Evolutionary conservation across 2,113 vertebrate species (phyloP).

Genomic region (Tychaedon coryphoeus): DNA sequence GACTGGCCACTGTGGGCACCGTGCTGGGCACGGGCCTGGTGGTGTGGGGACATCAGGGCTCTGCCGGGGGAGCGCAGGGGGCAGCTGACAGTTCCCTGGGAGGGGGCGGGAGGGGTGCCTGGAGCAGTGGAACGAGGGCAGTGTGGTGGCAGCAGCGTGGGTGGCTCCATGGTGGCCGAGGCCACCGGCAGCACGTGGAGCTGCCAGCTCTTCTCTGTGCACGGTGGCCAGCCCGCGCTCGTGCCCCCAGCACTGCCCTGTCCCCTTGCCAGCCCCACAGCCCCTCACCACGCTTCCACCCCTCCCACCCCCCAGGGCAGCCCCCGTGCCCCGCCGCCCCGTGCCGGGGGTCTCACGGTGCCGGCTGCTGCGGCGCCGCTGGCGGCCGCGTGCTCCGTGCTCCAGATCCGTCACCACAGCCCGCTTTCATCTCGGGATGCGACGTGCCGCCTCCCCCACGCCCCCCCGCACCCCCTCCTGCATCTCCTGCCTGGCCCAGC

Average conservation of each 20-base stretch:
- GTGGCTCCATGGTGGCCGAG: neutral
- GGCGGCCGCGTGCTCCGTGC: neutral
- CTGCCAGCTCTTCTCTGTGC: neutral
- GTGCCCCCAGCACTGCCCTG: neutral
- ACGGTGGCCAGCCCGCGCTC: neutral
- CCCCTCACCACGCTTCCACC: rapidly evolving
- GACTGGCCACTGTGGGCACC: rapidly evolving
- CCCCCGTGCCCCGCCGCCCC: neutral
- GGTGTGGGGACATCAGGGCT: neutral
- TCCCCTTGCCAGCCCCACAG: rapidly evolving
- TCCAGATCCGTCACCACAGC: neutral
- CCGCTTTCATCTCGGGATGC: neutral
- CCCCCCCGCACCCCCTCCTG: neutral
- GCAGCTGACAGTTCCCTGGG: rapidly evolving
- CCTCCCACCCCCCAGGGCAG: too few relatives aligned
- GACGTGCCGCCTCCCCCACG: neutral
- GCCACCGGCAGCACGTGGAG: rapidly evolving
- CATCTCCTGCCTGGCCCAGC: neutral
- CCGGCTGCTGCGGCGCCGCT: neutral
- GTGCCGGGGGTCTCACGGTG: neutral
- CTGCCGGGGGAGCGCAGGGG: neutral
- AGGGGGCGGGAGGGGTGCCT: too few relatives aligned
- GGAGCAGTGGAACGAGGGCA: rapidly evolving
- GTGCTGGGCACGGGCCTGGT: neutral
- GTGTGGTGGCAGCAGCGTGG: neutral